Evolutionary conservation across 2,888 invertebrate genomes (phyloP).

Genomic region (Xanthorhoe spadicearia): DNA sequence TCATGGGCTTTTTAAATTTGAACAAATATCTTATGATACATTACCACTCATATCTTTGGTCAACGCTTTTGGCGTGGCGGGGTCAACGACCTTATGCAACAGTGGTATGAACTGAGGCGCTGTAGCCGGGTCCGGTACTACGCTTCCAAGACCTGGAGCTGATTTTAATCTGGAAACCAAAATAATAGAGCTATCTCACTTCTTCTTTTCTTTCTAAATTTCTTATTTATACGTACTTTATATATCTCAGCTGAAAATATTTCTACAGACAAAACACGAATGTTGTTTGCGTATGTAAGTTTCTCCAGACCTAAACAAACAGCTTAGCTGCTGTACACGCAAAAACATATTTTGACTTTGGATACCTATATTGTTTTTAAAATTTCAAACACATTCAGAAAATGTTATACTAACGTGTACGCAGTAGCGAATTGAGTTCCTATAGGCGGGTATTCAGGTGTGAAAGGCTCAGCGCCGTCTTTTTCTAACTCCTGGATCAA

Average conservation of each 20-base stretch:
- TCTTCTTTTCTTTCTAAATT: too few species aligned
- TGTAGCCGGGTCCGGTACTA: conserved; percentile 53
- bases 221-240: too few species aligned
- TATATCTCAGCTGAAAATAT: too few species aligned
- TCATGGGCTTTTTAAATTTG: too few species aligned
- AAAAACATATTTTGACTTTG: too few species aligned
- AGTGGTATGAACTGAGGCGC: conserved; percentile 48
- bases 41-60: conserved; percentile 61
- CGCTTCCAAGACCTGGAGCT: conserved; percentile 62
- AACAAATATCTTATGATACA: neutral
- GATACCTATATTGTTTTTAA: neutral
- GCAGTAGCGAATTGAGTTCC: conserved; percentile 55
- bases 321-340: too few species aligned
- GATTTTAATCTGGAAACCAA: conserved; percentile 57
- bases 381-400: conserved; percentile 3
- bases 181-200: neutral
- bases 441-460: conserved; percentile 51
- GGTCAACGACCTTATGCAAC: conserved; percentile 58
- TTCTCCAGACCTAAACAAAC: too few species aligned
- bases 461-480: conserved; percentile 56
- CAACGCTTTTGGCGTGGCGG: conserved; percentile 54
- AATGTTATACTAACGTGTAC: conserved; percentile 54
- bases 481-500: conserved; percentile 58
- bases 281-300: too few species aligned
- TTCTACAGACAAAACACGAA: too few species aligned